phyloP scores from a whole-genome alignment of 1,140 invertebrate species.

The Drosophila parvula region DNA sequence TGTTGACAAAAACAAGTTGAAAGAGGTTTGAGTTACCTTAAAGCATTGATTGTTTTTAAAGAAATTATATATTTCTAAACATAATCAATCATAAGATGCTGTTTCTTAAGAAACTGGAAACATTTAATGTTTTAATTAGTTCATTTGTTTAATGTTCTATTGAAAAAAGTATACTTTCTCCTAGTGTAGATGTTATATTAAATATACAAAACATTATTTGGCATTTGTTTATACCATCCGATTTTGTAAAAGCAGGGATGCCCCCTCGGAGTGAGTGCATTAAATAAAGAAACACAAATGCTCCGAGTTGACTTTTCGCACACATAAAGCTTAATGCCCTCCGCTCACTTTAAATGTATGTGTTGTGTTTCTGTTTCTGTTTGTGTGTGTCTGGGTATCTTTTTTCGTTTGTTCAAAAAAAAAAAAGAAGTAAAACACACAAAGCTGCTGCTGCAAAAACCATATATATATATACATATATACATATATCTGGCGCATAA shows the following conservation, averaged over 20 bases:
- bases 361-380: constrained; percentile 1
- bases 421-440: constrained; percentile 10
- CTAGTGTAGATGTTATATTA: background rate
- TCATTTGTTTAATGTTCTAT: background rate
- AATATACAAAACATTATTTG: background rate
- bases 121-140: background rate
- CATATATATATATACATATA: background rate
- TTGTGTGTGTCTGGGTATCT: constrained; percentile 10
- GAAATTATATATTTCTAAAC: too few relatives aligned
- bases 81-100: too few relatives aligned
- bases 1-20: background rate
- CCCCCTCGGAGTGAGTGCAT: constrained; percentile 1
- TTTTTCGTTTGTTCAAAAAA: constrained; percentile 25
- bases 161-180: background rate
- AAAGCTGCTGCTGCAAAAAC: constrained; percentile 18
- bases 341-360: constrained; percentile 25
- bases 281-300: constrained; percentile 38
- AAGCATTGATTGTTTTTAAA: too few relatives aligned
- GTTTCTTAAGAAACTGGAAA: too few relatives aligned
- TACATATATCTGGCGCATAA: constrained; percentile 31
- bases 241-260: background rate
- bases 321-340: constrained; percentile 58
- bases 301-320: constrained; percentile 33
- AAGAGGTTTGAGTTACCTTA: background rate
- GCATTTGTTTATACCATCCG: background rate